phyloP scores from a whole-genome alignment of 92 coral and sea anemone species.

The Chrysogorgia sp. region DNA sequence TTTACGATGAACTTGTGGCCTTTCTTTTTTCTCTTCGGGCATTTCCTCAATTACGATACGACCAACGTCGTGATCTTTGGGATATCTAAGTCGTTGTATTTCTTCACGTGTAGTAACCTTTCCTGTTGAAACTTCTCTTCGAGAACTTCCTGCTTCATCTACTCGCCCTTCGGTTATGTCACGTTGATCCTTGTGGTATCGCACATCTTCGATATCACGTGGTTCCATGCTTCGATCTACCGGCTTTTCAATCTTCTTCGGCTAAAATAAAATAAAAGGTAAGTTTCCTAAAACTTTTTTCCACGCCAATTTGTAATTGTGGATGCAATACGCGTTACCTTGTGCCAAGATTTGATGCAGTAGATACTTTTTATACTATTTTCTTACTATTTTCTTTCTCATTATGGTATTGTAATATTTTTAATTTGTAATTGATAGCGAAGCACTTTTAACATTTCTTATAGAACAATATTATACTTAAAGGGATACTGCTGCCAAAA shows the following conservation, averaged over 20 bases:
- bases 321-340: no score
- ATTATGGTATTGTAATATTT: no score
- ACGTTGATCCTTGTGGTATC: neutral
- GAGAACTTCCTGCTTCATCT: neutral
- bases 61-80: neutral
- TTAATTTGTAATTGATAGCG: no score
- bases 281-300: neutral
- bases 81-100: neutral
- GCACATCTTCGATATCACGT: neutral
- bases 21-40: neutral
- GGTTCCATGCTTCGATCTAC: neutral
- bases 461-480: no score
- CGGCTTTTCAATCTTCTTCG: neutral
- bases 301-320: no score
- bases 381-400: no score
- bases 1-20: neutral
- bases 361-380: no score
- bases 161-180: neutral
- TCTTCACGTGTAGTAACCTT: neutral
- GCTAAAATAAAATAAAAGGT: neutral
- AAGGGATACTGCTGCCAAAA: no score
- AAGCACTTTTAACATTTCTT: no score
- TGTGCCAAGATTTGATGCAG: no score
- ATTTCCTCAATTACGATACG: neutral
- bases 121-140: neutral